Evolutionary conservation across 2,113 vertebrate species (phyloP).

Genomic region (Lepisosteus oculatus): DNA sequence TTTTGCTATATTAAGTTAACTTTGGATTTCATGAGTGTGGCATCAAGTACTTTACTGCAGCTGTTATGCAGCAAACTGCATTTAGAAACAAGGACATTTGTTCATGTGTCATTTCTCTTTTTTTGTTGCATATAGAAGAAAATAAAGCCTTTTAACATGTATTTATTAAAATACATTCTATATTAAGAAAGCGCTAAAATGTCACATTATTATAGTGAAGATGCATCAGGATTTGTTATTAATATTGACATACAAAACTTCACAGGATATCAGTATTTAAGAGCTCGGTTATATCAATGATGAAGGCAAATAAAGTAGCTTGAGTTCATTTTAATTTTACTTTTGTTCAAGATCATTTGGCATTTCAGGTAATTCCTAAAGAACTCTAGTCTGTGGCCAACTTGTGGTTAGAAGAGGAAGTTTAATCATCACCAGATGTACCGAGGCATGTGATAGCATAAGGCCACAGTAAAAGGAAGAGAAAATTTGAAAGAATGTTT

Average conservation of each 20-base stretch:
- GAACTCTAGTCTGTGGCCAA: constrained; percentile 6
- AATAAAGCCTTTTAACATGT: no score
- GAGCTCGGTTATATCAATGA: not conserved
- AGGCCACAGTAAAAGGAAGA: not conserved
- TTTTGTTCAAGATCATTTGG: constrained; percentile 1
- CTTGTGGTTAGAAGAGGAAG: not conserved
- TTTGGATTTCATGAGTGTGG: no score
- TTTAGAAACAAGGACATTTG: no score
- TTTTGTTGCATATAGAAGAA: no score
- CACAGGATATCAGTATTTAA: not conserved
- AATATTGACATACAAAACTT: not conserved
- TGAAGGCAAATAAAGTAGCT: not conserved
- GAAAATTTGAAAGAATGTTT: no score
- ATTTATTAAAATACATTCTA: no score
- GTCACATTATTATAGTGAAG: no score
- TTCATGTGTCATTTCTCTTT: no score
- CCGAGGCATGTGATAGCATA: not conserved
- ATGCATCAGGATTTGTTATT: not conserved
- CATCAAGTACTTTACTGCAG: no score
- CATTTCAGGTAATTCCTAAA: constrained; percentile 19
- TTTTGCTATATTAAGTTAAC: no score
- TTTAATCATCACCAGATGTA: constrained; percentile 21
- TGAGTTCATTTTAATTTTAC: not conserved
- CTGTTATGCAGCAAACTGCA: no score
- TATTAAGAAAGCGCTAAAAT: no score